Evolutionary conservation across 1,140 invertebrate genomes (phyloP), one percentile per base, ranked within the genome.

Genomic region (Drosophila rufa): DNA sequence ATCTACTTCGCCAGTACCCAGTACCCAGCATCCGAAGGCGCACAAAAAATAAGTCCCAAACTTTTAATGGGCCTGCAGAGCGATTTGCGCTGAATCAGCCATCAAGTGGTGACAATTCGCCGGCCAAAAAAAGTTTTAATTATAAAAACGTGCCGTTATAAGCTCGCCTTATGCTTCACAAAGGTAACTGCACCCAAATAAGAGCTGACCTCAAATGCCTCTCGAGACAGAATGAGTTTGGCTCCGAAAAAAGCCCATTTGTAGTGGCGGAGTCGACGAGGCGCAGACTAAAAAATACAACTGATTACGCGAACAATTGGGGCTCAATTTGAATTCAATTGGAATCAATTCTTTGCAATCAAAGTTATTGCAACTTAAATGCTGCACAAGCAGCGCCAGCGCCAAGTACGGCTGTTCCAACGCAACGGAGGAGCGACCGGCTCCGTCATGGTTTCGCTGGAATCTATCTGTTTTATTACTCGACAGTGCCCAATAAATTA

Each of bases 281-380:
- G 48, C 46, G 27, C 36, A 33, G 30, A 58, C 45, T 19, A 58
- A 74, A 55, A 40, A 59, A 45, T 36, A 47, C 60, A 62, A 73
- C 61, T 73, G 75, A 80, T 80, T 80, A 57, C 40, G 46, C 67
- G 55, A 82, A 69, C 59, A 69, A 79, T 82, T 79, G 66, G 51
- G 50, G 62, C 45, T 60, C 58, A 82, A 82, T 82, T 82, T 74
- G 27, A 82, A 82, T 82, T 74, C 30, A 78, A 76, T 76, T 69
- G 50, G 68, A 74, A 48, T 62, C 59, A 69, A 61, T 82, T 68
- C 61, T 60, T 47, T 51, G 68, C 75, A 82, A 74, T 69, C 68
- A 78, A 61, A 62, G 58, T 64, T 67, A 82, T 78, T 73, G 53
- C 53, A 73, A 33, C 45, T 66, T 53, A 30, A 43, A 42, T 55